Evolutionary conservation across 2,888 invertebrate species (phyloP).

Genomic region (Syrista parreyssii): DNA sequence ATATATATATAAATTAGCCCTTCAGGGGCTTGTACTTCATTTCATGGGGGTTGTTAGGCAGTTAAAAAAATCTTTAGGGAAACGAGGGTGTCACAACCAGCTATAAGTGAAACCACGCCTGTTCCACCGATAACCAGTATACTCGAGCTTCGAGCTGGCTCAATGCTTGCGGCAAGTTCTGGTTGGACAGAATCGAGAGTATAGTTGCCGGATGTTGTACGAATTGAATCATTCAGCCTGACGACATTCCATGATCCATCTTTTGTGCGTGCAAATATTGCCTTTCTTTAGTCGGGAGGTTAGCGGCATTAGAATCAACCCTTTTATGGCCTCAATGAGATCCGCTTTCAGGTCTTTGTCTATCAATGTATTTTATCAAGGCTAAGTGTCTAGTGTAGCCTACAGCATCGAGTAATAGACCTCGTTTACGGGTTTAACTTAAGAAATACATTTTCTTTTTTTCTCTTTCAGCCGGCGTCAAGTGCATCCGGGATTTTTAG

Average conservation of each 20-base stretch:
- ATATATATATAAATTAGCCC: not conserved
- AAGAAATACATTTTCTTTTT: not conserved
- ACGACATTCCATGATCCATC: constrained; percentile 63
- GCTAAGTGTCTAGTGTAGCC: constrained; percentile 60
- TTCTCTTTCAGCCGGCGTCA: not conserved
- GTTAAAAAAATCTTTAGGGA: not conserved
- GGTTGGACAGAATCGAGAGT: not conserved
- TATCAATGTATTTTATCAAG: constrained; percentile 53
- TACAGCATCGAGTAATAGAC: constrained; percentile 41
- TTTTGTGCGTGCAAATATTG: constrained; percentile 64
- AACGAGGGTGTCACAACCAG: not conserved
- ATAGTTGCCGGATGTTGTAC: constrained; percentile 56
- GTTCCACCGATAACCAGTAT: not conserved
- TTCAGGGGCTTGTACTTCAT: not conserved
- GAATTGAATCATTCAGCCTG: constrained; percentile 64
- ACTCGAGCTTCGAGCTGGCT: not conserved
- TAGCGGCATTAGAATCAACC: constrained; percentile 54
- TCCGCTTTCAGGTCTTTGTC: constrained; percentile 56
- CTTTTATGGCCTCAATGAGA: constrained; percentile 55
- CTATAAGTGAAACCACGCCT: not conserved
- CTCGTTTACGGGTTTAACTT: not conserved
- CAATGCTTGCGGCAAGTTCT: not conserved
- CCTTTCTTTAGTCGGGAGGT: constrained; percentile 54
- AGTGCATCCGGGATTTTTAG: not conserved
- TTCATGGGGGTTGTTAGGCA: constrained; percentile 5